Base-by-base conservation (phyloP, 2,113 vertebrate species). In the Chlamydotis undulata region DNA sequence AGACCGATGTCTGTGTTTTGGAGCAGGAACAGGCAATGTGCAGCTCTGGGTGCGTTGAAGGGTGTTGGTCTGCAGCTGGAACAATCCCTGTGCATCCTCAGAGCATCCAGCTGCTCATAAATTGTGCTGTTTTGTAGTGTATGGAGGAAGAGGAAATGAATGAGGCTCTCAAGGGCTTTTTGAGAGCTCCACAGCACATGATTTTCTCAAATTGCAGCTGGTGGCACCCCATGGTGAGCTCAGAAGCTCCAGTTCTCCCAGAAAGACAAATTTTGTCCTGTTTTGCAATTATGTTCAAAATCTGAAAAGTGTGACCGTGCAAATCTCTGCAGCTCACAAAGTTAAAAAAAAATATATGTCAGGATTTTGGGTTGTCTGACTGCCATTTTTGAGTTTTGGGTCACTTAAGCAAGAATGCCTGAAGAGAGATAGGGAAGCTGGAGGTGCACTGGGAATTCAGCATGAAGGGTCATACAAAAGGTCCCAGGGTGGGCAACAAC, bases 41-140 rank as follows among this genome's bases (percentile, higher is more conserved):
- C 70, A 56, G 65, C 25, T 14, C 43, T 29, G 14, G 23, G 17
- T 24, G 29, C 15, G 1, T 64, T 33, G 61, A 23, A 50, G 25
- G 9, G 45, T 59, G 39, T n/a, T 49, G 9, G 1, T 35, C 63
- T 77, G 55, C 64, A 71, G 26, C 56, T 61, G n/a, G 25, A 67
- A 64, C 77, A 29, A 67, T 56, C 37, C 33, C 29, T 35, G 8
- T 19, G 43, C 35, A 12, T 61, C 26, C 65, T 68, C 10, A 5
- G 10, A 75, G 47, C 57, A 49, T 50, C n/a, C 67, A 50, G 47
- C 56, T 71, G 61, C 52, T 79, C 37, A 14, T 15, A 29, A 63
- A 23, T 61, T 0, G 0, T 10, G 6, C 23, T n/a, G 26, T 4
- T 71, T 50, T 45, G 56, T 33, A 71, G 49, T 3, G 1, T n/a